Evolutionary conservation across 2,113 vertebrate species (phyloP).

Genomic region (Spizaetus ornatus): DNA sequence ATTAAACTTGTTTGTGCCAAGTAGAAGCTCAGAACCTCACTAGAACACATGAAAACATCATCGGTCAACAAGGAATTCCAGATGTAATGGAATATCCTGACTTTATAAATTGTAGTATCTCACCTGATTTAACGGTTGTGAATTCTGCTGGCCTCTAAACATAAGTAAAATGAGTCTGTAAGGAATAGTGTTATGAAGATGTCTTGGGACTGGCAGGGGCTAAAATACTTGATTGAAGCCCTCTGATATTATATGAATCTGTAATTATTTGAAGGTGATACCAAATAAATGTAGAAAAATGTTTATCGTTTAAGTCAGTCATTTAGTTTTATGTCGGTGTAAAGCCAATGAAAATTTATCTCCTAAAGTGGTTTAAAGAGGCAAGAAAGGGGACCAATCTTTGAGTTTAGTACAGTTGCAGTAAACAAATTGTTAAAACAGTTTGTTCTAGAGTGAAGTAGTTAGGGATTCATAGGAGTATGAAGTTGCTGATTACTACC

Average conservation of each 20-base stretch:
- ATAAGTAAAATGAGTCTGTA: not conserved
- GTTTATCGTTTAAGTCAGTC: not conserved
- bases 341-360: not conserved
- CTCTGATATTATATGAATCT: not conserved
- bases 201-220: not conserved
- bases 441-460: not conserved
- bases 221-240: not conserved
- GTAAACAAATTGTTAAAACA: not conserved
- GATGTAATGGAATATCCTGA: not conserved
- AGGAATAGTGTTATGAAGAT: not conserved
- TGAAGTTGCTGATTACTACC: slow-evolving; percentile 5
- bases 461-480: not conserved
- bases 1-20: not conserved
- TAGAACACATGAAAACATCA: not conserved
- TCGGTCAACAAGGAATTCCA: not conserved
- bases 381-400: not conserved
- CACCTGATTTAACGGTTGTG: not conserved
- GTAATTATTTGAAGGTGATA: not conserved
- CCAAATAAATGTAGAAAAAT: not conserved
- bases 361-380: not conserved
- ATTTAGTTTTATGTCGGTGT: not conserved
- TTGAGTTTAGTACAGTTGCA: not conserved
- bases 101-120: not conserved
- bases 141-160: not conserved
- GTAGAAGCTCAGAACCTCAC: not conserved